Evolutionary conservation across 2,888 invertebrate genomes (phyloP).

Genomic region (Oegoconia quadripuncta): DNA sequence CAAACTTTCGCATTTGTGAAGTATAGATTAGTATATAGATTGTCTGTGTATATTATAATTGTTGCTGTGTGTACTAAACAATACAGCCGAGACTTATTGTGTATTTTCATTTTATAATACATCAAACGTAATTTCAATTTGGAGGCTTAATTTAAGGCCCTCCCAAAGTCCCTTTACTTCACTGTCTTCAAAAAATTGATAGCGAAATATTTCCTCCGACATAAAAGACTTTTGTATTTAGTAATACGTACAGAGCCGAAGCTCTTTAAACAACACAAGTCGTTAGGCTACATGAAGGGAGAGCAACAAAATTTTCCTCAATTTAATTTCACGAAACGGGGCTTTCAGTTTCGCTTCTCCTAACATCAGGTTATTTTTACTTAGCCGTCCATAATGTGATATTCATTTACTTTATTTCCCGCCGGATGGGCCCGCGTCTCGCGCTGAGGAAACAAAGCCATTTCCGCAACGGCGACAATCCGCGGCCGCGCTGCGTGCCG

Average conservation of each 20-base stretch:
- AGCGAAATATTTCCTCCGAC: slow-evolving; percentile 4
- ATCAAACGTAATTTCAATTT: slow-evolving; percentile 3
- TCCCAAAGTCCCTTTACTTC: slow-evolving; percentile 3
- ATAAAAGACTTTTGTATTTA: slow-evolving; percentile 4
- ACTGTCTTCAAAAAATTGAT: slow-evolving; percentile 9
- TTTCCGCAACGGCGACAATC: slow-evolving; percentile 56
- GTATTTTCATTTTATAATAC: neutral
- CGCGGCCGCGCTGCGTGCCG: slow-evolving; percentile 25
- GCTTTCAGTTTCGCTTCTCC: slow-evolving; percentile 34
- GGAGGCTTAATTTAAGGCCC: neutral
- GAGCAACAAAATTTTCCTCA: slow-evolving; percentile 36
- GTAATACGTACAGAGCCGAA: slow-evolving; percentile 3
- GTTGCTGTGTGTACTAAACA: too few relatives aligned
- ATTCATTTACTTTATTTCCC: slow-evolving; percentile 69
- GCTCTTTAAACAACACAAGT: slow-evolving; percentile 36
- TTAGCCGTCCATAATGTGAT: slow-evolving; percentile 51
- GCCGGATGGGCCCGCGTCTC: slow-evolving; percentile 48
- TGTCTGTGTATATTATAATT: too few relatives aligned
- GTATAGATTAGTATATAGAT: too few relatives aligned
- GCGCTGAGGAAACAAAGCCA: slow-evolving; percentile 65
- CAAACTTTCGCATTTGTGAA: too few relatives aligned
- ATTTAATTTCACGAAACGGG: slow-evolving; percentile 49
- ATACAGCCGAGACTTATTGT: too few relatives aligned
- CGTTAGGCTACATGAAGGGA: slow-evolving; percentile 32
- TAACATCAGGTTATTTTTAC: slow-evolving; percentile 50